Conservation (phyloP, 30 jellyfish, hydroid and myxozoan species). For the Hydractinia echinata region DNA sequence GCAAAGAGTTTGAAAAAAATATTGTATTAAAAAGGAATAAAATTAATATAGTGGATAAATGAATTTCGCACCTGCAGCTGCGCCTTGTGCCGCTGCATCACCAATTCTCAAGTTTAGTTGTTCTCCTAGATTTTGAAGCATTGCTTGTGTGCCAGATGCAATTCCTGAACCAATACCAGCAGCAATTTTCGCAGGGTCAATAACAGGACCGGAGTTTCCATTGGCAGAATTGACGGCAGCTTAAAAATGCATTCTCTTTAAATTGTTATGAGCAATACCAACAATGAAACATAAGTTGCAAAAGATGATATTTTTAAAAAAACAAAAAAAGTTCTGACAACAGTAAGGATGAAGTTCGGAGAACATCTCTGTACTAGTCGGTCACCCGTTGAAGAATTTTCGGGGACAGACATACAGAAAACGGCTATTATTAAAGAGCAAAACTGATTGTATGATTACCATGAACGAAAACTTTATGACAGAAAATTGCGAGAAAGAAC, state of each 20-base stretch:
- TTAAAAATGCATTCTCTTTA: neutral
- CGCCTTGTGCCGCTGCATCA: slow-evolving; percentile 9
- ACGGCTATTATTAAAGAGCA: too few relatives aligned
- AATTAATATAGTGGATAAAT: too few relatives aligned
- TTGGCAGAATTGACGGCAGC: slow-evolving; percentile 6
- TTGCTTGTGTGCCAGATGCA: slow-evolving; percentile 1
- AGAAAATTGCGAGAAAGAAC: too few relatives aligned
- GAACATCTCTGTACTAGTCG: too few relatives aligned
- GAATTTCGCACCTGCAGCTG: neutral
- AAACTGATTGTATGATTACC: too few relatives aligned
- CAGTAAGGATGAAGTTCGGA: neutral
- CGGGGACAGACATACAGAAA: too few relatives aligned
- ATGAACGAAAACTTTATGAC: too few relatives aligned
- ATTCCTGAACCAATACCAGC: slow-evolving; percentile 7
- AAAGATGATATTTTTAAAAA: neutral
- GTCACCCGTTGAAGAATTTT: too few relatives aligned
- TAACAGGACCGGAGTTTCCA: neutral
- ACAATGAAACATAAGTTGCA: neutral
- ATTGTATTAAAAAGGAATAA: too few relatives aligned
- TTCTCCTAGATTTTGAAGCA: slow-evolving; percentile 9
- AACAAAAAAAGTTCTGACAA: neutral
- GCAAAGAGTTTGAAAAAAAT: too few relatives aligned
- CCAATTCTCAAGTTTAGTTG: neutral
- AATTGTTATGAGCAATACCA: neutral
- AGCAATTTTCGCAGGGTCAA: neutral